Base-by-base conservation (phyloP, 2,888 invertebrate genomes). In the Ecliptopera silaceata region DNA sequence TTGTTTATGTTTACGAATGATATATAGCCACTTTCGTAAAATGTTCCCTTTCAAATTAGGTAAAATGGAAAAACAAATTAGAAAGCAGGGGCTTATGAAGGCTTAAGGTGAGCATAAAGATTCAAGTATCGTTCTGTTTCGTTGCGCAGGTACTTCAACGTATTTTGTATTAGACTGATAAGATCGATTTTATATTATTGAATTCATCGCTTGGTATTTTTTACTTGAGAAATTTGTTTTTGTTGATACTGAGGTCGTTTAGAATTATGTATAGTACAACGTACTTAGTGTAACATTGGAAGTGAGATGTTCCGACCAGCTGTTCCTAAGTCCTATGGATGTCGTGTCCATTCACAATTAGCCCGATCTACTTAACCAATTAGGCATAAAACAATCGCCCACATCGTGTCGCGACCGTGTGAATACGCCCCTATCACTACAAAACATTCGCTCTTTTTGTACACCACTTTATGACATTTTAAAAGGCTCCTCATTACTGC, bases 361-460 rank as follows among this genome's bases (percentile, higher is more conserved):
- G 85, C 74, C 72, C 74, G 79, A 69, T 76, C 83, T 89, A 86
- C 86, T 90, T 90, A 86, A 88, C 87, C 91, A 89, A 90, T 90
- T 90, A 89, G 83, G 79, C 70, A 69, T 80, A 82, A 88, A 88
- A 90, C 89, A 88, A 90, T 89, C 82, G 80, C 90, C 90, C 90
- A 72, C 87, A 90, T 89, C 66, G 79, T 74, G 75, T 70, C 71
- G 70, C 65, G 68, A 65, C 69, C 66, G 71, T 76, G 83, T 88
- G 86, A 90, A 91, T 88, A 88, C 87, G 89, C 91, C 91, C 91
- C 89, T 91, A 91, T 90, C 83, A 79, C 79, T 71, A 73, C 72
- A 70, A 76, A 64, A 68, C 62, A 73, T 75, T 77, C 75, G 71
- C 75, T 53, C 52, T 84, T 84, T 84, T 83, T 85, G 83, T 82